Conservation (phyloP, 2,888 invertebrate genomes). For the Aphrophora alni region DNA sequence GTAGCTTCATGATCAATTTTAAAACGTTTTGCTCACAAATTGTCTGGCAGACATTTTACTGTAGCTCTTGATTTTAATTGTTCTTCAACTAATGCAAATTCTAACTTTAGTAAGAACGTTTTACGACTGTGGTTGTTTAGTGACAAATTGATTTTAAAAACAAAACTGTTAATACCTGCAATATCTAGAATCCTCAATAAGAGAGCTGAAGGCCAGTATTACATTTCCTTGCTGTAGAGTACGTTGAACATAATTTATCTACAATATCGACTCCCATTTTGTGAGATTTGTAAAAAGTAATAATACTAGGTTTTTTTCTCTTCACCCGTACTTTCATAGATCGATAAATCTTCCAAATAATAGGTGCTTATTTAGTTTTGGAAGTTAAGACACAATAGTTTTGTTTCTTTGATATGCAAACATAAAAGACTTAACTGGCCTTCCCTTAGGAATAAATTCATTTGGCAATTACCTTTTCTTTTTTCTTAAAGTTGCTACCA, state of each 20-base stretch:
- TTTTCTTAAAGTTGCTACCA: not conserved
- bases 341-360: conserved; percentile 26
- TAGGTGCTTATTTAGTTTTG: conserved; percentile 32
- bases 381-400: conserved; percentile 34
- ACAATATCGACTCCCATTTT: not conserved
- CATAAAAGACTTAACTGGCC: not conserved
- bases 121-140: too few relatives aligned
- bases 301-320: too few relatives aligned
- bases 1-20: too few relatives aligned
- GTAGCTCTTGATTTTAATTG: too few relatives aligned
- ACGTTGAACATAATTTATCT: not conserved
- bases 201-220: conserved; percentile 12
- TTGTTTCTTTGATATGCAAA: conserved; percentile 14
- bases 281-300: too few relatives aligned
- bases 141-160: too few relatives aligned
- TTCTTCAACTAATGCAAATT: too few relatives aligned
- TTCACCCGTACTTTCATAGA: too few relatives aligned
- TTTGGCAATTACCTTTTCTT: not conserved
- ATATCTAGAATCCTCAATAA: not conserved
- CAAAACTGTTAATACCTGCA: too few relatives aligned
- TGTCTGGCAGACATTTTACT: too few relatives aligned
- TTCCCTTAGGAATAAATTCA: not conserved
- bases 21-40: too few relatives aligned
- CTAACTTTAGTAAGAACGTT: too few relatives aligned
- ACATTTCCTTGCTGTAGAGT: not conserved